Evolutionary conservation across 1,140 invertebrate species (phyloP).

Genomic region (Portunus trituberculatus): DNA sequence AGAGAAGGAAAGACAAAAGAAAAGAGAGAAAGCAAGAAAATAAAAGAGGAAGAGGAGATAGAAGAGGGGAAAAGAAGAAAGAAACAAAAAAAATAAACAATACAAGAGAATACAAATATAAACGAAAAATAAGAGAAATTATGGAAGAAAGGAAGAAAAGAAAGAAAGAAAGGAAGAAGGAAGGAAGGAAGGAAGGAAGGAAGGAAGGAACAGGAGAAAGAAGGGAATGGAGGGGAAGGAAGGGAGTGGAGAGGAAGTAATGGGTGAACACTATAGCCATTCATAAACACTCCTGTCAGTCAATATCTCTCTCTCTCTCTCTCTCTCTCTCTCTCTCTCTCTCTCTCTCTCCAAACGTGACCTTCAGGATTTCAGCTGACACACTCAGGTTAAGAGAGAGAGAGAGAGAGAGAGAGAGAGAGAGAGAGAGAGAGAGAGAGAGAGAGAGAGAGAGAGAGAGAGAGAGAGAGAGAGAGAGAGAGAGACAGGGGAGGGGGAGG

Average conservation of each 20-base stretch:
- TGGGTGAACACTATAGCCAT: background rate
- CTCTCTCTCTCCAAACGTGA: background rate
- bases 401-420: background rate
- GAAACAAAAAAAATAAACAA: background rate
- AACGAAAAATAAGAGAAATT: background rate
- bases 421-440: background rate
- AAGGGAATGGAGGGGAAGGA: background rate
- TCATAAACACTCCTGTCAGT: background rate
- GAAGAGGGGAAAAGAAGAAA: background rate
- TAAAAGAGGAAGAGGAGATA: background rate
- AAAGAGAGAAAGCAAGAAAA: background rate
- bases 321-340: background rate
- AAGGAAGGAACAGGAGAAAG: background rate
- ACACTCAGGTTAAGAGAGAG: background rate
- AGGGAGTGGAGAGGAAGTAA: background rate
- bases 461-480: background rate
- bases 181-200: too few relatives aligned
- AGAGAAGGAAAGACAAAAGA: slow-evolving; percentile 4
- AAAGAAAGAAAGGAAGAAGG: too few relatives aligned
- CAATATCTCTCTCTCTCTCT: background rate
- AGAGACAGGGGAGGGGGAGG: background rate
- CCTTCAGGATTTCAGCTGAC: background rate
- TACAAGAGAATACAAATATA: background rate
- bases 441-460: background rate
- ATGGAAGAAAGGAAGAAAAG: background rate